Base-by-base conservation (phyloP, 2,797 vertebrate species). In the Dryobates pubescens region DNA sequence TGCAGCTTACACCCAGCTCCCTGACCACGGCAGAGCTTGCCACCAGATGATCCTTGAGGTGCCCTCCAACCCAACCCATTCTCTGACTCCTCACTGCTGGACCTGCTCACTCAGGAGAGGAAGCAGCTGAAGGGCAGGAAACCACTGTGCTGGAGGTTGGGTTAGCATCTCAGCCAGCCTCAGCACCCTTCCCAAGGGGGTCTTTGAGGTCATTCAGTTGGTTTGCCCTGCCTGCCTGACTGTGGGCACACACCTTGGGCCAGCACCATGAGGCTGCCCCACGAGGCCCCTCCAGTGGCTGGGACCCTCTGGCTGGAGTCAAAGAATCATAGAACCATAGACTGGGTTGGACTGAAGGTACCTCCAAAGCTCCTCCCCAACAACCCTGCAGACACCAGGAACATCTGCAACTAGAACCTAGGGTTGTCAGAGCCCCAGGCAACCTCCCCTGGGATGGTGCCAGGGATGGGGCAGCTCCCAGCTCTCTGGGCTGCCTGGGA, bases 261-360 rank as follows among this genome's bases (percentile, higher is more conserved):
- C 20, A 3, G 38, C 32, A 43, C 49, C 7, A 1, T 1, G 3
- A 32, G 34, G 32, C 61, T 34, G 71, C 71, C 30, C 45, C 10
- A 1, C 1, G 3, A 32, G 34, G 32, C 61, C 69, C 41, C 47
- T 32, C 32, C 69, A 6, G 14, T 2, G 0, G 11, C 30, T 34
- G 12, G 63, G 36, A 17, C n/a, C 56, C 22, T 36, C 47, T 5
- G 2, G 47, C 56, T n/a, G 17, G 32, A 53, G 72, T 7, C 38
- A 36, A 8, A 36, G 58, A 34, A 17, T 61, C 32, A 49, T 13
- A 23, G 47, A 49, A 49, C 47, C 22, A 49, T 12, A 49, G 47
- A 49, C 23, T 24, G 22, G 22, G 47, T 49, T 22, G 22, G 23
- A 47, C 23, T 24, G 47, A 49, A 49, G 22, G 22, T 22, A 49